Conservation (phyloP, 1,140 invertebrate species). For the Drosophila cardini region DNA sequence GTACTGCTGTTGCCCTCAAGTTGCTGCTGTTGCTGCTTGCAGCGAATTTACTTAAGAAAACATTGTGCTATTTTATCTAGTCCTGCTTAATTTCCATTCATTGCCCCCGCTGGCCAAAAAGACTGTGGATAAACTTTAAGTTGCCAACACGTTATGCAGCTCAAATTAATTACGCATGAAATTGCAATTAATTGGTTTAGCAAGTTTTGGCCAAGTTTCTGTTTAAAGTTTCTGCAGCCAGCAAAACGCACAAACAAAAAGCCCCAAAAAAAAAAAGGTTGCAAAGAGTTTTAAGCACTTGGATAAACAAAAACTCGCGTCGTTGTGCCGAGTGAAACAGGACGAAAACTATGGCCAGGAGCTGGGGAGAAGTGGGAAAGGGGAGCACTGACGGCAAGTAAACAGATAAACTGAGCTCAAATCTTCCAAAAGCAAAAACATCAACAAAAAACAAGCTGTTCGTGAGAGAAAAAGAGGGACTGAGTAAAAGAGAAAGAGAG, state of each 20-base stretch:
- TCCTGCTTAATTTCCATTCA: constrained; percentile 28
- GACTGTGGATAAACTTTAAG: constrained; percentile 39
- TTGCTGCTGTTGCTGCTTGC: background rate
- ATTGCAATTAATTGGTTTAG: constrained; percentile 81
- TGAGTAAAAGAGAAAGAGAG: constrained; percentile 2
- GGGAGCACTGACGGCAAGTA: constrained; percentile 38
- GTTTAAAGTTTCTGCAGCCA: constrained; percentile 62
- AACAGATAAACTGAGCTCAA: constrained; percentile 68
- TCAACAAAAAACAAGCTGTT: constrained; percentile 61
- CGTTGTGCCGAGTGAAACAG: constrained; percentile 19
- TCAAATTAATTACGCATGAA: constrained; percentile 81
- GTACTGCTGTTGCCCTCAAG: background rate
- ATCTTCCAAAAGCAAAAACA: constrained; percentile 76
- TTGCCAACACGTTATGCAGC: constrained; percentile 74
- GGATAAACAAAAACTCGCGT: constrained; percentile 74
- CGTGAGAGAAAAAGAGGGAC: background rate
- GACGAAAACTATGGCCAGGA: background rate
- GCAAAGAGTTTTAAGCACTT: constrained; percentile 71
- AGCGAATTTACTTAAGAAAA: constrained; percentile 11
- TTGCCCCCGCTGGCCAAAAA: constrained; percentile 30
- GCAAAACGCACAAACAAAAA: background rate
- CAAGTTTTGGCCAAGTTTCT: constrained; percentile 59
- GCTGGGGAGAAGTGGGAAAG: background rate
- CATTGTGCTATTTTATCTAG: constrained; percentile 14
- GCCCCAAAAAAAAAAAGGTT: constrained; percentile 28